These are phyloP conservation scores for Halesus radiatus DNA, from an alignment of 1,140 invertebrate species.

Conservation along the genomic window DNA sequence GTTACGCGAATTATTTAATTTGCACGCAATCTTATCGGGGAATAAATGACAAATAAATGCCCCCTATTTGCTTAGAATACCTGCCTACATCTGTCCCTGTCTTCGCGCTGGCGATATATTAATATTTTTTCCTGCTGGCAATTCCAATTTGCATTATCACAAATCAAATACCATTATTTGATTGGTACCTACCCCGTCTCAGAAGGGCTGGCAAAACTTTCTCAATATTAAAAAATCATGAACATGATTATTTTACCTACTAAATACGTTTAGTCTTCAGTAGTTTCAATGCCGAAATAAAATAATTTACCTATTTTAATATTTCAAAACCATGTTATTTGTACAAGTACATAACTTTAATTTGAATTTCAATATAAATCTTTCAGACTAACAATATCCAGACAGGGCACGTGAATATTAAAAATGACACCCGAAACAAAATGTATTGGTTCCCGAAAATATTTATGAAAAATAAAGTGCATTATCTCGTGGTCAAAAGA, in stretches of 20 bases:
- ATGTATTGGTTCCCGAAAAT: no score
- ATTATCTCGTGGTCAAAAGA: no score
- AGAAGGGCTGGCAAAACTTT: background rate
- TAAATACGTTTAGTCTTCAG: background rate
- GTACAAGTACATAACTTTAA: no score
- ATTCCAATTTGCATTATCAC: conserved; percentile 37
- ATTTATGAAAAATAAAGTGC: no score
- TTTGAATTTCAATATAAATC: no score
- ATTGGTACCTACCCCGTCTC: background rate
- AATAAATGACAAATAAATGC: conserved; percentile 20
- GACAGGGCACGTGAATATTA: no score
- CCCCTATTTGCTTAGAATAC: conserved; percentile 34
- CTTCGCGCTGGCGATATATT: background rate
- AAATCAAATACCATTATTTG: conserved; percentile 27
- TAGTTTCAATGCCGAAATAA: no score
- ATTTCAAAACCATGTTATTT: no score
- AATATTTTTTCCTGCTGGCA: background rate
- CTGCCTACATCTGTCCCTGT: conserved; percentile 22
- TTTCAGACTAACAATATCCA: no score
- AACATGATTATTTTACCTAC: background rate
- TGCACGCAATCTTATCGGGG: conserved; percentile 28
- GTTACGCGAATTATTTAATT: conserved; percentile 35
- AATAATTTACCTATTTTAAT: no score
- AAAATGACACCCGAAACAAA: no score
- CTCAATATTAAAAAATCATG: no score